These are phyloP conservation scores for Papilio aristodemus DNA, from an alignment of 1,140 invertebrate species.

Conservation along the genomic window DNA sequence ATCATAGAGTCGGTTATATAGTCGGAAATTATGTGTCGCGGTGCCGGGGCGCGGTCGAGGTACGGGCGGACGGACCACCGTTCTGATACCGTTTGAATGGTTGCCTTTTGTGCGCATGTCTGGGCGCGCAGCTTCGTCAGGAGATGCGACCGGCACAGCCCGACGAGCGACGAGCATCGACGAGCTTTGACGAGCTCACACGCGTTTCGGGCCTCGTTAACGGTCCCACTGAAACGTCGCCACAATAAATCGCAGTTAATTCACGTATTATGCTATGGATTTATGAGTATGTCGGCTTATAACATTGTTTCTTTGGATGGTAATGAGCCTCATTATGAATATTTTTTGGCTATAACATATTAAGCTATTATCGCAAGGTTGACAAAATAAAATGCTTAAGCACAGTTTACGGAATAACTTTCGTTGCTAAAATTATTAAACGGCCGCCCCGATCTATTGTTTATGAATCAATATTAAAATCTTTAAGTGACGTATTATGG, in stretches of 20 bases:
- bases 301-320: slow-evolving; percentile 16
- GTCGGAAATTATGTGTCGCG: slow-evolving; percentile 22
- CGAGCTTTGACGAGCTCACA: slow-evolving; percentile 54
- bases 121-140: slow-evolving; percentile 61
- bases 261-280: slow-evolving; percentile 60
- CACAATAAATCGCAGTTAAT: slow-evolving; percentile 72
- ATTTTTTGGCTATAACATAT: neutral
- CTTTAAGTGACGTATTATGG: too few relatives aligned
- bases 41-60: slow-evolving; percentile 47
- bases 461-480: neutral
- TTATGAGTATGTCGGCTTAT: slow-evolving; percentile 45
- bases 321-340: neutral
- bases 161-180: slow-evolving; percentile 51
- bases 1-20: slow-evolving; percentile 6
- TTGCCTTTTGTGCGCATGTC: slow-evolving; percentile 62
- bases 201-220: slow-evolving; percentile 59
- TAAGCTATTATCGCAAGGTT: neutral
- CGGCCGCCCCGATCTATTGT: neutral
- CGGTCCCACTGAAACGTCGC: slow-evolving; percentile 56
- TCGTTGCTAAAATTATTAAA: neutral
- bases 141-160: slow-evolving; percentile 50
- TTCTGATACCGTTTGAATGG: slow-evolving; percentile 63
- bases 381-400: neutral
- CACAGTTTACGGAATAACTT: neutral
- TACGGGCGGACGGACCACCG: slow-evolving; percentile 57